These are phyloP conservation scores for Malacoraja senta DNA, from an alignment of 2,797 vertebrate species.

Conservation along the genomic window DNA sequence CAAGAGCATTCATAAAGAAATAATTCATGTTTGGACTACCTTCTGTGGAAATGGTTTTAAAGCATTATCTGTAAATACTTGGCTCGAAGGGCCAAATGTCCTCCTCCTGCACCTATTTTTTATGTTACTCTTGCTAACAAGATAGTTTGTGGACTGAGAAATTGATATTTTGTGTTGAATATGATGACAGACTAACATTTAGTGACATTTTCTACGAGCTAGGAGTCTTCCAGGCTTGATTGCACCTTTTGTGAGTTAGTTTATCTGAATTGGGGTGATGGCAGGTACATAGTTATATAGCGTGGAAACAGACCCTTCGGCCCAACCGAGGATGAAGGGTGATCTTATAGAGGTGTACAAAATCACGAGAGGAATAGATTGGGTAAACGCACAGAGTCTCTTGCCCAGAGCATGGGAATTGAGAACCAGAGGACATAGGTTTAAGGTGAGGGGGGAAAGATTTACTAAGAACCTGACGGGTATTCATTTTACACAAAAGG, in stretches of 20 bases:
- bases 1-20: slow-evolving; percentile 10
- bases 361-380: no score
- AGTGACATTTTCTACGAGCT: not conserved
- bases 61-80: not conserved
- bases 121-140: not conserved
- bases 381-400: no score
- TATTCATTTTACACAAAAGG: no score
- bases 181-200: not conserved
- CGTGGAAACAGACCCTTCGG: no score
- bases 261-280: not conserved
- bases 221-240: not conserved
- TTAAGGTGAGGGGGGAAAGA: no score
- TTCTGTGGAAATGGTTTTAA: not conserved
- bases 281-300: not conserved
- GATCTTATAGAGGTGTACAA: no score
- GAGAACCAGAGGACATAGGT: no score
- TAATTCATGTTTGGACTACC: not conserved
- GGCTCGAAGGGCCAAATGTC: no score
- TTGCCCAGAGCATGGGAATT: no score
- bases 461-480: no score
- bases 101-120: no score
- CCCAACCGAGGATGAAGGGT: not conserved
- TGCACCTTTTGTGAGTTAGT: not conserved
- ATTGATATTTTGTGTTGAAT: not conserved
- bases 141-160: slow-evolving; percentile 27